Conservation (phyloP, 2,113 vertebrate species). For the Tretioscincus oriximinensis region DNA sequence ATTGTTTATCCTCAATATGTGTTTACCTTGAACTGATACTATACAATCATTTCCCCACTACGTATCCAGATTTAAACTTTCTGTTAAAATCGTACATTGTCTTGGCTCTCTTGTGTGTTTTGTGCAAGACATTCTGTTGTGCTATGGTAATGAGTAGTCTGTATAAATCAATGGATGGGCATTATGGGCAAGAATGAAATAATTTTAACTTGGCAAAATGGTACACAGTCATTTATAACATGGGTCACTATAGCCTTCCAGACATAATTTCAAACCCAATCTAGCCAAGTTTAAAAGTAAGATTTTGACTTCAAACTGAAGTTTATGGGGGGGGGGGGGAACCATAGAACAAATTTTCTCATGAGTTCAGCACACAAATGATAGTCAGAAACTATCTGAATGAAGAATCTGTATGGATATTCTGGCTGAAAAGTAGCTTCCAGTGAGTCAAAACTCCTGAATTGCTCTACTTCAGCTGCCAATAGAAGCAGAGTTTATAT, state of each 20-base stretch:
- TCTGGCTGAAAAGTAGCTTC: background rate
- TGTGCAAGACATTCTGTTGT: background rate
- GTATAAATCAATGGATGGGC: background rate
- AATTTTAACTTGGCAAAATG: no score
- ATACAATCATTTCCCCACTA: no score
- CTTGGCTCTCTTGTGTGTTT: background rate
- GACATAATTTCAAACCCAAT: background rate
- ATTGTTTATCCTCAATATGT: background rate
- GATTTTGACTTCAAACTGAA: background rate
- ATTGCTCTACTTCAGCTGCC: background rate
- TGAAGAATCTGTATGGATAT: background rate
- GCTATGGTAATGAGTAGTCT: background rate
- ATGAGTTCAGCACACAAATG: background rate
- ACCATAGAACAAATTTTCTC: background rate
- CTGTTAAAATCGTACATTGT: background rate
- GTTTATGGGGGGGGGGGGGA: no score
- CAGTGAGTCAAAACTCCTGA: background rate
- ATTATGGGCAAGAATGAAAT: background rate
- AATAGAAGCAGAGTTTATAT: no score
- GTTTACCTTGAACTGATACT: background rate
- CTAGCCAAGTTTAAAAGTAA: background rate
- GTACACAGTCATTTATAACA: background rate
- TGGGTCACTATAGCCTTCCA: background rate
- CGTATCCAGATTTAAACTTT: background rate
- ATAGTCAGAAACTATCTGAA: background rate